Base-by-base conservation (phyloP, 2,888 invertebrate species). In the Blera fallax region DNA sequence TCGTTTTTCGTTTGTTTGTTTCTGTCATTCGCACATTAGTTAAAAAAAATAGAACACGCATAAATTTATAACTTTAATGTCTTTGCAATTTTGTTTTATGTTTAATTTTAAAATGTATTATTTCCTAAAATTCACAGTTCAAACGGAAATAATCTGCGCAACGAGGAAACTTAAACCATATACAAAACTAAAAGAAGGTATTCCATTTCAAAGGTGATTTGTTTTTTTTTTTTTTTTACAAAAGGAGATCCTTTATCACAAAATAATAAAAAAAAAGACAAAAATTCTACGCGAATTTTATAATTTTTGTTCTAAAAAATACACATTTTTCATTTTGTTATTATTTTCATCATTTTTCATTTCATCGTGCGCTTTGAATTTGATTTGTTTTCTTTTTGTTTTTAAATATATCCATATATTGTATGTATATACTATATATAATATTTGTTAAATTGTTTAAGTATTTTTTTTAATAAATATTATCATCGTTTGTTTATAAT, bases 401-500 rank as follows among this genome's bases (percentile, higher is more conserved):
- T 67, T 73, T 29, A 76, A 62, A 76, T 80, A 76, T 65, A 70
- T 65, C 34, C 67, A 74, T 73, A 60, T 67, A 60, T 54, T 83
- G 43, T 64, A 56, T 76, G 27, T 56, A 54, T 81, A 65, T 64
- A 50, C 43, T 64, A 37, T 73, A 56, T 87, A 82, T 82, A 81
- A 81, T 81, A 76, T 85, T 85, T 85, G 43, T 80, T 74, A 56
- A 77, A 64, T 78, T 72, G 14, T 67, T 72, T 34, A 43, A 27
- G 43, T 76, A 52, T 73, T 62, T 48, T 40, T 40, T 14, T 40
- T 82, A 85, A 85, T 85, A 85, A 85, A 85, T 85, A 85, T 85
- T 81, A 85, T 82, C 73, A 81, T 84, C 77, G 77, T 73, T 78
- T 87, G 69, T 82, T 82, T 87, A 82, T 73, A 87, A 82, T 87